Percentiles rank a stretch among this genome's conserved stretches.
phyloP scores from a whole-genome alignment of 2,113 vertebrate genomes.

The Brienomyrus brachyistius region DNA sequence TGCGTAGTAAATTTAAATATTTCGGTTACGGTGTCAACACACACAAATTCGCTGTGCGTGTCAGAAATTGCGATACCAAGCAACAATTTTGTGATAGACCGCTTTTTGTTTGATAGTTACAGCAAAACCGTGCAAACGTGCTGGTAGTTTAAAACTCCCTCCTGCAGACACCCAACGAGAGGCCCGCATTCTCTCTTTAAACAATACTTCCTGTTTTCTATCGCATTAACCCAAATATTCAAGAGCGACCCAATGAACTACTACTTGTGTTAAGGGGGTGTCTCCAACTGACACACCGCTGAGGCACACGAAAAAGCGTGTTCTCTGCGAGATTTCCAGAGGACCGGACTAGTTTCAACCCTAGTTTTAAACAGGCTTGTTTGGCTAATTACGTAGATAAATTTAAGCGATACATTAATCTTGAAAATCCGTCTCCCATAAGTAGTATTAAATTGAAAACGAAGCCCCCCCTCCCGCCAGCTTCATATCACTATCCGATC shows the following conservation, averaged over 20 bases:
- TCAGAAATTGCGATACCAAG: not conserved
- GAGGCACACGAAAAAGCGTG: not conserved
- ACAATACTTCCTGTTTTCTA: constrained; percentile 8
- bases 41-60: not conserved
- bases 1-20: not conserved
- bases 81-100: not conserved
- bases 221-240: not conserved
- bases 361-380: not conserved
- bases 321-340: not conserved
- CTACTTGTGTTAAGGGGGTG: not conserved
- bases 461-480: not conserved
- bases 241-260: not conserved
- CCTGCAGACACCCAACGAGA: constrained; percentile 8
- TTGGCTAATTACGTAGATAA: not conserved
- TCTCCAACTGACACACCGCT: not conserved
- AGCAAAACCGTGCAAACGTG: not conserved
- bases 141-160: constrained; percentile 16
- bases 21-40: not conserved
- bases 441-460: not conserved
- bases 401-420: not conserved
- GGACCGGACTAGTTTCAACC: not conserved
- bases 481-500: not conserved
- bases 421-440: not conserved
- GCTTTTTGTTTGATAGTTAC: not conserved
- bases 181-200: constrained; percentile 11